phyloP scores from a whole-genome alignment of 2,888 invertebrate species.

The Phengaris arion region DNA sequence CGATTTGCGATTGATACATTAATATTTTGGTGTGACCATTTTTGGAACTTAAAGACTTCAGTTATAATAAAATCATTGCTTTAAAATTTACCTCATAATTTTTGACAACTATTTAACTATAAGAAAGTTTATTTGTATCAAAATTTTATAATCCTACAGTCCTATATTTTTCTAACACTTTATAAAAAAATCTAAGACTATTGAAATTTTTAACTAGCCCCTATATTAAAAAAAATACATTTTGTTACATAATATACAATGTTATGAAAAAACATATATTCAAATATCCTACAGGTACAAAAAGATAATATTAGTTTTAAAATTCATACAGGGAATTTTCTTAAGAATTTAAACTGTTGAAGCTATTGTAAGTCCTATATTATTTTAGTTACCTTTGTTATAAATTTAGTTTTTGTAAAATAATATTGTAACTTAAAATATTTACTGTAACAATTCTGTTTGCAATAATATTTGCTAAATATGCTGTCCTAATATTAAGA shows the following conservation, averaged over 20 bases:
- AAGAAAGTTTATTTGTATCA: conserved; percentile 1
- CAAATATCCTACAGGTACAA: neutral
- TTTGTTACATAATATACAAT: conserved; percentile 7
- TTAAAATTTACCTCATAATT: neutral
- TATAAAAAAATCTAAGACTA: neutral
- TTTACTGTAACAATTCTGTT: neutral
- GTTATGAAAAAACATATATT: neutral
- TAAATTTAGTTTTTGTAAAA: neutral
- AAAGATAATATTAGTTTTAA: neutral
- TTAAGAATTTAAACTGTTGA: neutral
- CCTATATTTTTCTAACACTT: neutral
- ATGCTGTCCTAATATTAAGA: neutral
- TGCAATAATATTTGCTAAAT: neutral
- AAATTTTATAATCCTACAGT: neutral
- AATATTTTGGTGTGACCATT: neutral
- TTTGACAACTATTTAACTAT: neutral
- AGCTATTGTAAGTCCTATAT: neutral
- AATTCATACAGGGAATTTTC: conserved; percentile 12
- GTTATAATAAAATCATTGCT: neutral
- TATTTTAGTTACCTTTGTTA: neutral
- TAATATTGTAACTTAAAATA: neutral
- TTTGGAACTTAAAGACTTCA: neutral
- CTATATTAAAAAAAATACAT: neutral
- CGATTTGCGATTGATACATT: neutral
- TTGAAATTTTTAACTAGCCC: conserved; percentile 1